A percentile compares a stretch with the other conserved stretches of the same genome.
Evolutionary conservation across 2,797 vertebrate species (phyloP).

Genomic region (Hoplostethus mediterraneus): DNA sequence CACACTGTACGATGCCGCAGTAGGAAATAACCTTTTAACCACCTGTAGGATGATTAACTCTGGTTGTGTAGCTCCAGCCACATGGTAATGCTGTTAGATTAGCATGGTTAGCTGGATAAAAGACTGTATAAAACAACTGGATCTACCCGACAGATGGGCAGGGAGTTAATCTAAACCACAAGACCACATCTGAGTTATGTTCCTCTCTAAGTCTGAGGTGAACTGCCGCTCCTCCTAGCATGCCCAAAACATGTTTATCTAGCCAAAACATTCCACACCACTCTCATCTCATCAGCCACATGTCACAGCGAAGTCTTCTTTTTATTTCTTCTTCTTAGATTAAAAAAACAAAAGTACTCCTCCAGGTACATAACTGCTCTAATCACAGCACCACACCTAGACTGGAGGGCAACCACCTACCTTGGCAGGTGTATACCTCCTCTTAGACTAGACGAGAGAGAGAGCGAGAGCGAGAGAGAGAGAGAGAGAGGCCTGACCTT

Average conservation of each 20-base stretch:
- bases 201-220: not conserved
- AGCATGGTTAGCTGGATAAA: not conserved
- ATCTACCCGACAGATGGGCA: not conserved
- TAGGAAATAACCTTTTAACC: not conserved
- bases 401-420: not conserved
- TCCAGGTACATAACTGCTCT: not conserved
- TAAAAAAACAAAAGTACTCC: not conserved
- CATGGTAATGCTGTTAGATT: not conserved
- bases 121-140: not conserved
- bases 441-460: not conserved
- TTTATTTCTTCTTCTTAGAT: not conserved
- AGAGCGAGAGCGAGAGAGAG: too few relatives aligned
- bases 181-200: not conserved
- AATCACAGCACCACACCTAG: constrained; percentile 1
- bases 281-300: not conserved
- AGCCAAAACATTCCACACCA: not conserved
- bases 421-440: not conserved
- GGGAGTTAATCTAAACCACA: not conserved
- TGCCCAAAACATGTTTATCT: not conserved
- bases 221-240: not conserved
- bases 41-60: not conserved
- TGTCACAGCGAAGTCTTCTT: not conserved
- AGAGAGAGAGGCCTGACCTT: not conserved
- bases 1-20: not conserved
- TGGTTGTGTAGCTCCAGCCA: not conserved